Conservation (phyloP, 2,113 vertebrate species). For the Bagarius yarrelli region DNA sequence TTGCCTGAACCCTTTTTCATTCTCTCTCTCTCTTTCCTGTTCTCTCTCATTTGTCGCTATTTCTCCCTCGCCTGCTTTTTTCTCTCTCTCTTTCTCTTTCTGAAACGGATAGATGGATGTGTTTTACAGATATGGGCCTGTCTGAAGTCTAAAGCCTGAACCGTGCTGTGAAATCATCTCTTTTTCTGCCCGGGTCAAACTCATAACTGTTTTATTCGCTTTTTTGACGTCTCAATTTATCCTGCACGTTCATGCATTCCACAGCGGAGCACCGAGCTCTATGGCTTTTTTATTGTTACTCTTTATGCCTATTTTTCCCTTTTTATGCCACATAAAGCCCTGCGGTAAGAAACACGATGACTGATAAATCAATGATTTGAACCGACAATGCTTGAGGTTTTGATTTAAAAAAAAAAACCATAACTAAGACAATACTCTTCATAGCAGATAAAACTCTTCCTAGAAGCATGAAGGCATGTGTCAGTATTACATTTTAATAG, state of each 20-base stretch:
- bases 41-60: background rate
- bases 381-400: slow-evolving; percentile 1
- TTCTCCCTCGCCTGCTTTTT: background rate
- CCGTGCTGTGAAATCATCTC: slow-evolving; percentile 72
- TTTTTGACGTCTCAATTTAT: slow-evolving; percentile 63
- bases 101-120: slow-evolving; percentile 67
- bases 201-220: slow-evolving; percentile 52
- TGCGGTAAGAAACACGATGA: slow-evolving; percentile 48
- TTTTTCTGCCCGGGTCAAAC: slow-evolving; percentile 65
- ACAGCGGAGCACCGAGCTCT: slow-evolving; percentile 13
- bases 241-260: slow-evolving; percentile 51
- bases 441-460: background rate
- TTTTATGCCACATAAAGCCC: slow-evolving; percentile 50
- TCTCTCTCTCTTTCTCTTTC: slow-evolving; percentile 1
- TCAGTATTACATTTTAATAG: slow-evolving; percentile 3
- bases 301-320: slow-evolving; percentile 55
- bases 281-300: slow-evolving; percentile 48
- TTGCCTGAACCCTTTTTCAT: too few species aligned
- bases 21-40: background rate
- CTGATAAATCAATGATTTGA: slow-evolving; percentile 21
- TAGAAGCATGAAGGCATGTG: background rate
- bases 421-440: background rate
- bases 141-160: slow-evolving; percentile 56
- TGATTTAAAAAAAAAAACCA: background rate
- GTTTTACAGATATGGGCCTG: slow-evolving; percentile 73